Percentiles rank a stretch among this genome's conserved stretches.
Evolutionary conservation across 2,113 vertebrate genomes (phyloP).

Genomic region (Eulacestoma nigropectus): DNA sequence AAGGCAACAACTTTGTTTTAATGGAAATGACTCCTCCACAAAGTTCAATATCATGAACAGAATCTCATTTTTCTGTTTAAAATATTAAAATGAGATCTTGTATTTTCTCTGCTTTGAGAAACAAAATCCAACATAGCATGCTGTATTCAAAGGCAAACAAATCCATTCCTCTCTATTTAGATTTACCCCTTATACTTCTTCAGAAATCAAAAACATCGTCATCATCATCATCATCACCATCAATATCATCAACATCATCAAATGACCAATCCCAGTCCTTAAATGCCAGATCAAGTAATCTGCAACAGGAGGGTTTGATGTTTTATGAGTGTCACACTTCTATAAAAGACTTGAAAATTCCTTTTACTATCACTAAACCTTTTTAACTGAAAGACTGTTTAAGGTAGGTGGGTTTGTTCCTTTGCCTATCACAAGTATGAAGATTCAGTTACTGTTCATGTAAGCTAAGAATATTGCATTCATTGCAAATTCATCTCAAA

Average conservation of each 20-base stretch:
- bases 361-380: neutral
- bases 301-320: conserved; percentile 82
- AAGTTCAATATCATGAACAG: neutral
- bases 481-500: neutral
- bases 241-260: conserved; percentile 91
- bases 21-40: neutral
- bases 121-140: conserved; percentile 70
- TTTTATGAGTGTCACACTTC: conserved; percentile 45
- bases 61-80: conserved; percentile 57
- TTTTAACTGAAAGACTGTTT: neutral
- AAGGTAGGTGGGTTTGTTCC: neutral
- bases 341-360: neutral
- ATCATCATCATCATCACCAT: conserved; percentile 83
- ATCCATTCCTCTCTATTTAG: conserved; percentile 58
- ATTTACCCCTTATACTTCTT: conserved; percentile 82
- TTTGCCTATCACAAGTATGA: neutral
- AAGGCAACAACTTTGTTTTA: neutral
- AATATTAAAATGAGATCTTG: conserved; percentile 56
- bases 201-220: conserved; percentile 94
- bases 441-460: neutral
- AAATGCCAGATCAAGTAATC: conserved; percentile 89
- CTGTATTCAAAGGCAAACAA: conserved; percentile 64
- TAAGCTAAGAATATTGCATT: neutral
- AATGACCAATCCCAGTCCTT: conserved; percentile 95
- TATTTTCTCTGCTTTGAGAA: conserved; percentile 41